Evolutionary conservation across 2,797 vertebrate genomes (phyloP), one percentile per base, ranked within the genome.

Genomic region (Coregonus suidteri): DNA sequence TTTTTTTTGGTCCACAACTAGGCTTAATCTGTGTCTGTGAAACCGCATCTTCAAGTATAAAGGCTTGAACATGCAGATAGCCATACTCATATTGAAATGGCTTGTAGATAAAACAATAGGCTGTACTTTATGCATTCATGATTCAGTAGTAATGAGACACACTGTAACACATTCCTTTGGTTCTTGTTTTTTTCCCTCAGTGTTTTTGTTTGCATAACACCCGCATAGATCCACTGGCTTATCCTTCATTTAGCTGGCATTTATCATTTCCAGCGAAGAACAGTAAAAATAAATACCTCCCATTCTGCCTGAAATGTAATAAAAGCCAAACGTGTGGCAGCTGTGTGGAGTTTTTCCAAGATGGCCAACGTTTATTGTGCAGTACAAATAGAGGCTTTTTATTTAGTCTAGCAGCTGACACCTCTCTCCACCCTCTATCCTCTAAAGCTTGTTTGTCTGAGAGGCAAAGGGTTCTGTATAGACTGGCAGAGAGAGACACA

Each of bases 371-470:
- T 86, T 91, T 89, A 91, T 91, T 88, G 87, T 92, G 75, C 77
- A 86, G 87, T 88, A 88, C 89, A 91, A 92, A 91, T 87, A 89
- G 81, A 88, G 85, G 86, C 86, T 89, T 90, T 65, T 91, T 90
- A 90, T 90, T 90, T 90, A 91, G 89, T 92, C 89, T 88, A 87
- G 90, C 86, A 92, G 90, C 88, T 90, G 89, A 92, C 82, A 84
- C 87, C 89, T 91, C 81, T 89, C 85, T 35, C 52, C 51, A 30
- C 25, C 25, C 37, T 6, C 7, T 31, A 25, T 30, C 31, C 31
- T 1, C 72, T 82, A 75, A 82, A 35, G 14, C 13, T 20, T 37
- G 89, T 91, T 88, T 89, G 86, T 90, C 84, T 85, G 89, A 82
- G 82, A 87, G 82, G 79, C 87, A 86, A 87, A 73, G 85, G 11